Percentiles rank a stretch among this genome's conserved stretches.
These are phyloP conservation scores for Prietella phreatophila DNA, from an alignment of 2,113 vertebrate genomes.

Conservation along the genomic window DNA sequence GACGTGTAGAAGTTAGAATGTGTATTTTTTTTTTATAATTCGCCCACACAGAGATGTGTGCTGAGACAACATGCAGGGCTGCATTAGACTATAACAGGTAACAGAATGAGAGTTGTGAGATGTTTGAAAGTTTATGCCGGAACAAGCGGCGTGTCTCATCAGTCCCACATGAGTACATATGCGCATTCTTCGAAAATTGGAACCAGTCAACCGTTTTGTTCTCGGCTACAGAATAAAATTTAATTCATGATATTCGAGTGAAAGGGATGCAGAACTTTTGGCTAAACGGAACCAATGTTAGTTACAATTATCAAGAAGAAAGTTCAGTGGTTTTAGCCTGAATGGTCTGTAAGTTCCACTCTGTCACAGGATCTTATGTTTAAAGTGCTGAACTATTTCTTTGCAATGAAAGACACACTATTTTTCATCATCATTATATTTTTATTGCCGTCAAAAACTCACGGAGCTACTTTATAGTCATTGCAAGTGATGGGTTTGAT, in stretches of 20 bases:
- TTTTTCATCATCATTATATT: too few relatives aligned
- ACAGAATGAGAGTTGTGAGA: neutral
- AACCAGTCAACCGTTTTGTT: constrained; percentile 59
- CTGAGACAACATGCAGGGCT: neutral
- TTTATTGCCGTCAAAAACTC: neutral
- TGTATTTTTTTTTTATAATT: neutral
- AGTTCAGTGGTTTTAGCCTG: neutral
- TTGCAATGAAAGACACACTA: too few relatives aligned
- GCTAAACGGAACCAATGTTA: neutral
- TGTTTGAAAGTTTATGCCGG: constrained; percentile 12
- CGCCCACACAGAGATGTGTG: neutral
- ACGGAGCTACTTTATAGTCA: neutral
- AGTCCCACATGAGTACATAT: constrained; percentile 54
- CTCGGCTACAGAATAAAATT: constrained; percentile 48
- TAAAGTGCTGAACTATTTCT: neutral
- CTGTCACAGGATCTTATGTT: neutral
- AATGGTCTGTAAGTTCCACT: neutral
- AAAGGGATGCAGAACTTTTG: constrained; percentile 40
- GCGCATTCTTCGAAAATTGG: constrained; percentile 60
- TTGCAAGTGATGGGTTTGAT: too few relatives aligned
- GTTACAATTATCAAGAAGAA: neutral
- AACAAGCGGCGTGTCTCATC: constrained; percentile 21
- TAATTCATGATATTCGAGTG: constrained; percentile 53
- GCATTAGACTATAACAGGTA: neutral
- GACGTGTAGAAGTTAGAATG: neutral